phyloP scores from a whole-genome alignment of 2,888 invertebrate genomes.

The Spodoptera picta region DNA sequence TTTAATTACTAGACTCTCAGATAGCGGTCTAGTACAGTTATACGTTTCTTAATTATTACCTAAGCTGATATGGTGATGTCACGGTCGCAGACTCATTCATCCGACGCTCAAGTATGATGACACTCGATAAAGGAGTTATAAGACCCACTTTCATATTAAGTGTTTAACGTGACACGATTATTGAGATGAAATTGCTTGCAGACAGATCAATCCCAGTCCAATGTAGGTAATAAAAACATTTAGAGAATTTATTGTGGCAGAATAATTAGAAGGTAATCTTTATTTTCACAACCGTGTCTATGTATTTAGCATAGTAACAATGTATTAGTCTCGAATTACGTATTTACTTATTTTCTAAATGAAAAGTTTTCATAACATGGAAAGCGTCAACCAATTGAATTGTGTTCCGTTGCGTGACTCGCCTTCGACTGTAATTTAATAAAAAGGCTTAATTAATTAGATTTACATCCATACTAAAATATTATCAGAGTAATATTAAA shows the following conservation, averaged over 20 bases:
- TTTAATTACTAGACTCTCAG: constrained; percentile 24
- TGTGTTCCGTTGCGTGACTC: constrained; percentile 32
- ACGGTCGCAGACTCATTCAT: constrained; percentile 47
- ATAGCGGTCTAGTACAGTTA: constrained; percentile 3
- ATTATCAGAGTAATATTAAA: constrained; percentile 39
- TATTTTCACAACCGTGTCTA: too few species aligned
- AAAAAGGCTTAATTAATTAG: constrained; percentile 50
- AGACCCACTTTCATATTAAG: constrained; percentile 19
- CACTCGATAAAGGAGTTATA: constrained; percentile 35
- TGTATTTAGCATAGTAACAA: too few species aligned
- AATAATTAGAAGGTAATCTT: too few species aligned
- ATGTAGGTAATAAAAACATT: not conserved
- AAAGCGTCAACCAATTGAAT: constrained; percentile 16
- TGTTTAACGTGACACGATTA: constrained; percentile 12
- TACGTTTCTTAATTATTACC: constrained; percentile 42
- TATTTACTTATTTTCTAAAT: not conserved
- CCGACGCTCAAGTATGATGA: constrained; percentile 38
- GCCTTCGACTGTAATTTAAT: constrained; percentile 5
- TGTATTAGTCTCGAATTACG: too few species aligned
- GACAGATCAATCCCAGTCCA: not conserved
- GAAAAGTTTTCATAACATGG: constrained; percentile 17
- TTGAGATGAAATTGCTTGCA: constrained; percentile 9
- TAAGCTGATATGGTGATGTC: constrained; percentile 31
- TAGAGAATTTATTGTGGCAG: too few species aligned
- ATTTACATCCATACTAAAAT: constrained; percentile 39